phyloP scores from a whole-genome alignment of 2,888 invertebrate genomes.

The Neoaliturus tenellus region DNA sequence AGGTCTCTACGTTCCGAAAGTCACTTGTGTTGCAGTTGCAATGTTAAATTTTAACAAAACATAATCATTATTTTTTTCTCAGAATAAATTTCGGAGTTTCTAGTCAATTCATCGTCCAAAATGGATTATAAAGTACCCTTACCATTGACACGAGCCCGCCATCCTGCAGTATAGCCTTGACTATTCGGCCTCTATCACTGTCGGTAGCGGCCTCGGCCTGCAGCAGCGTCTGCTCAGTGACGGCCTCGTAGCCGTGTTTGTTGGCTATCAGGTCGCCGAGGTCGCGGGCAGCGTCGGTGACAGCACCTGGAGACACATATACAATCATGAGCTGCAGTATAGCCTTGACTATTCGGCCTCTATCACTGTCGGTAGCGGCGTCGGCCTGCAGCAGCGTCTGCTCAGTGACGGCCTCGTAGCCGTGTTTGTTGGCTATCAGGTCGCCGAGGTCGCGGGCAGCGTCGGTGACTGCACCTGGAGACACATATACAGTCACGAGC shows the following conservation, averaged over 20 bases:
- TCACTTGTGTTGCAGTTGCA: no score
- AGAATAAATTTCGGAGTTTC: no score
- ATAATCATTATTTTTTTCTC: no score
- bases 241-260: slow-evolving; percentile 54
- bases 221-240: slow-evolving; percentile 61
- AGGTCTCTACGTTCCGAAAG: no score
- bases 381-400: slow-evolving; percentile 60
- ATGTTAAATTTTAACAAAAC: no score
- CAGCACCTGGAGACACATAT: slow-evolving; percentile 43
- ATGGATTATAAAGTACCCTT: no score
- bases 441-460: slow-evolving; percentile 55
- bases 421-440: slow-evolving; percentile 55
- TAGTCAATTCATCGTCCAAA: no score
- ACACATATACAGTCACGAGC: neutral
- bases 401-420: slow-evolving; percentile 59
- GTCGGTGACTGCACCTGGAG: slow-evolving; percentile 49
- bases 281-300: slow-evolving; percentile 50
- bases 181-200: slow-evolving; percentile 58
- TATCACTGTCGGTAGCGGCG: slow-evolving; percentile 54
- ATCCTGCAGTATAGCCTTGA: slow-evolving; percentile 62
- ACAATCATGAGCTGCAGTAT: no score
- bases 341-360: slow-evolving; percentile 59
- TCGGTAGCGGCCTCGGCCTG: slow-evolving; percentile 58
- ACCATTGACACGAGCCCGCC: slow-evolving; percentile 60
- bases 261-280: slow-evolving; percentile 56